Base-by-base conservation (phyloP, 1,140 invertebrate species). In the Leguminivora glycinivorella region DNA sequence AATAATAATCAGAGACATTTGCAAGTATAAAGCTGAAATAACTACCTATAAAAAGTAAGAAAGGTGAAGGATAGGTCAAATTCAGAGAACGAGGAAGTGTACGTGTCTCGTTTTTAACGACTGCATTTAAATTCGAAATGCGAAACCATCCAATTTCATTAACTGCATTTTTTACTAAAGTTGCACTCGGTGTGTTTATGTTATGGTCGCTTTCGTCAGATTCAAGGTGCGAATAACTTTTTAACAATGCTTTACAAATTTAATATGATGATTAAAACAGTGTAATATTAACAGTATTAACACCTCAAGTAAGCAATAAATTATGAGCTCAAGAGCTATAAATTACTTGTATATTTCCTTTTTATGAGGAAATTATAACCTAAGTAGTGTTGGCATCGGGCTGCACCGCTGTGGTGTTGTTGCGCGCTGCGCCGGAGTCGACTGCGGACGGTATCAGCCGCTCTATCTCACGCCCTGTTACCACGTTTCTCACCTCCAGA, bases 401-500 rank as follows among this genome's bases (percentile, higher is more conserved):
- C 5, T 43, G 66, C 19, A 67, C 24, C 19, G 58, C 58, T 9
- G 73, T 58, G 72, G 34, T 38, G 34, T 38, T 38, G 34, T 9
- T 38, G 34, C 34, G 34, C 70, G 67, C 56, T 17, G 77, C 70
- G 73, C 56, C 72, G 24, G 52, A 26, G 69, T 12, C 69, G 56
- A 24, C 52, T 24, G 78, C 76, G 74, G 78, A 74, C 76, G 75
- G 73, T 88, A 88, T 90, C 87, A 72, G 60, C 71, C 70, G 77
- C 71, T 75, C 83, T 81, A 90, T 90, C 88, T 90, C 87, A 89
- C 87, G 87, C 82, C 83, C 83, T 77, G 81, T 83, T 82, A 73
- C 86, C 86, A 90, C 87, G 88, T 84, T 87, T 84, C 83, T 89
- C 87, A 89, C 88, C 88, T 85, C 84, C 75, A 76, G 79, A 82